A percentile compares a stretch with the other conserved stretches of the same genome.
These are phyloP conservation scores for Calidris pygmaea DNA, from an alignment of 2,113 vertebrate species.

Conservation along the genomic window DNA sequence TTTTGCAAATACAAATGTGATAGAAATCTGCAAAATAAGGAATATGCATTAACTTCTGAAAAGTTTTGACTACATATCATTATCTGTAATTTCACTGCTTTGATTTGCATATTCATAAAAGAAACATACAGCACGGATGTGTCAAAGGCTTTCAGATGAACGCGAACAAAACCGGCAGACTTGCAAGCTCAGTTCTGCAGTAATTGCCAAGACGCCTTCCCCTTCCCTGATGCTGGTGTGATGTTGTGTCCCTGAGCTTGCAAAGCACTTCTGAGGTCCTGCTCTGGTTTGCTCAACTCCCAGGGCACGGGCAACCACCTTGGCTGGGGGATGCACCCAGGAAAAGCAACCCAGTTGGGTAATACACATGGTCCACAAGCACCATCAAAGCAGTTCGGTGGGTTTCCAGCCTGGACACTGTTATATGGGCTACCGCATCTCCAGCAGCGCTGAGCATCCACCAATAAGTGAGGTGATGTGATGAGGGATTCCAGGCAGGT, in stretches of 20 bases:
- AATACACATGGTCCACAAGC: fast-evolving
- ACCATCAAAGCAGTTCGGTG: neutral
- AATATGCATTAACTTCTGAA: conserved; percentile 64
- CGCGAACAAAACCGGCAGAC: neutral
- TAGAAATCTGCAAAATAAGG: conserved; percentile 69
- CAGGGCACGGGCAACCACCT: neutral
- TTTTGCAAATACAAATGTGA: conserved; percentile 68
- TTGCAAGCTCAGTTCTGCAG: conserved; percentile 32
- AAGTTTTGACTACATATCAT: conserved; percentile 69
- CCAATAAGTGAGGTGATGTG: fast-evolving
- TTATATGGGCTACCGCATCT: neutral
- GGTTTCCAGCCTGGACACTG: neutral
- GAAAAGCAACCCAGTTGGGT: neutral
- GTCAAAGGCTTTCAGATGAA: conserved; percentile 61
- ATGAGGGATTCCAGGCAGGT: fast-evolving
- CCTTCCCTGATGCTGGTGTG: neutral
- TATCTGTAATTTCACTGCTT: conserved; percentile 62
- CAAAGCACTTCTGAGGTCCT: neutral
- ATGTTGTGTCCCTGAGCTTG: neutral
- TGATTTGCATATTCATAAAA: conserved; percentile 72
- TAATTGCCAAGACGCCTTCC: neutral
- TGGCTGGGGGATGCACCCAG: fast-evolving
- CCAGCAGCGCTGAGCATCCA: neutral
- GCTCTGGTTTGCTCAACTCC: neutral
- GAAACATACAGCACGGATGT: conserved; percentile 45